These are phyloP conservation scores for Leuciscus waleckii DNA, from an alignment of 2,797 vertebrate genomes.

Conservation along the genomic window DNA sequence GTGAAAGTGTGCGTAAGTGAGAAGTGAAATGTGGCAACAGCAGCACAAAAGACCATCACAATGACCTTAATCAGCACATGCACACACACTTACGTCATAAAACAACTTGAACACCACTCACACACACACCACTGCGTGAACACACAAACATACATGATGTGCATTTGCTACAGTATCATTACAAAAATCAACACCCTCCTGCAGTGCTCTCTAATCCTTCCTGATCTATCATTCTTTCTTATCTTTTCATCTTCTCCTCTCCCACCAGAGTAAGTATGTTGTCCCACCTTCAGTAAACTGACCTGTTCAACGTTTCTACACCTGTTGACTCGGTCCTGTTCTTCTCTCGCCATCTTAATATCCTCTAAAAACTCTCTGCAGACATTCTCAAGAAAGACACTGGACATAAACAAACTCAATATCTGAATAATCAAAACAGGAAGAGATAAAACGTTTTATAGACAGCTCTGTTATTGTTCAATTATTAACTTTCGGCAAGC, in stretches of 20 bases:
- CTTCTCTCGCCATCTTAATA: background rate
- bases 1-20: background rate
- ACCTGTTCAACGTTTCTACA: constrained; percentile 31
- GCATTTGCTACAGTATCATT: constrained; percentile 31
- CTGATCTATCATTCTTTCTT: constrained; percentile 42
- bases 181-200: constrained; percentile 41
- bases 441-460: constrained; percentile 10
- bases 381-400: background rate
- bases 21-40: constrained; percentile 30
- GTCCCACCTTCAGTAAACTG: constrained; percentile 40
- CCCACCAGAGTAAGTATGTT: background rate
- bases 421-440: constrained; percentile 25
- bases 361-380: background rate
- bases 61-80: constrained; percentile 49
- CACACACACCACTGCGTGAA: background rate
- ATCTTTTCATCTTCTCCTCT: constrained; percentile 30
- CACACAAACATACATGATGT: background rate
- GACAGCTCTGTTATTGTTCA: background rate
- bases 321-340: constrained; percentile 23
- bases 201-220: constrained; percentile 20
- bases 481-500: constrained; percentile 21
- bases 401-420: background rate
- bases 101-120: background rate
- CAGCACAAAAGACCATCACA: constrained; percentile 52
- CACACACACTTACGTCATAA: constrained; percentile 27